Percentiles rank a stretch among this genome's conserved stretches.
Evolutionary conservation across 1,140 invertebrate species (phyloP).

Genomic region (Rhagoletis pomonella): DNA sequence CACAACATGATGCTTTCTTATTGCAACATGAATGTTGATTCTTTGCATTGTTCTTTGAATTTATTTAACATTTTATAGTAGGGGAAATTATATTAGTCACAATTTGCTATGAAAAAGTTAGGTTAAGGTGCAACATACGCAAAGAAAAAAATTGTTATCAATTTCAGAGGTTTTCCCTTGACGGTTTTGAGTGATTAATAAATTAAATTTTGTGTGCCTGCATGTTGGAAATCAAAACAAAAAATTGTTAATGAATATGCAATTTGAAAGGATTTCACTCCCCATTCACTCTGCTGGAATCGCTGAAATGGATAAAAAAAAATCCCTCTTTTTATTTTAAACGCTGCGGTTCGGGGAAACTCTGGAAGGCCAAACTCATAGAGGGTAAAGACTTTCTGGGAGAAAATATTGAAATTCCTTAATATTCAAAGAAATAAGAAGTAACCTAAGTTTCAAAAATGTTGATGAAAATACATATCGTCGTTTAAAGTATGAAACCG

Average conservation of each 20-base stretch:
- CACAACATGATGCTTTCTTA: neutral
- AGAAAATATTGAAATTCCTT: too few species aligned
- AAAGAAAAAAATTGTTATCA: neutral
- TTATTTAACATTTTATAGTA: constrained; percentile 42
- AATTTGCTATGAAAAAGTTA: neutral
- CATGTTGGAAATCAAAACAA: neutral
- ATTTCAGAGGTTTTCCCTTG: neutral
- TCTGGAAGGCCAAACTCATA: too few species aligned
- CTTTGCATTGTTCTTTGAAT: neutral
- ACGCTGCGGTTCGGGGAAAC: too few species aligned
- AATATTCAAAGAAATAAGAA: too few species aligned
- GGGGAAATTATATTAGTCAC: constrained; percentile 26
- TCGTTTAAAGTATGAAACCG: too few species aligned
- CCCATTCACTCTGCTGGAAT: too few species aligned
- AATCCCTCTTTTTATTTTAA: too few species aligned
- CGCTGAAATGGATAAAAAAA: too few species aligned
- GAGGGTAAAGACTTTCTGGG: too few species aligned
- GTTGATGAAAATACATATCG: too few species aligned
- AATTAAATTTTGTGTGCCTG: neutral
- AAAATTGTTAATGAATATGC: neutral
- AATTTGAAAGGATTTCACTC: too few species aligned
- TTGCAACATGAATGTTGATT: neutral
- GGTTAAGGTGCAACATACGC: neutral
- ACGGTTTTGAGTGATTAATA: neutral
- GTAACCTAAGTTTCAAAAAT: too few species aligned